These are phyloP conservation scores for Rana temporaria DNA, from an alignment of 2,113 vertebrate species.

Conservation along the genomic window DNA sequence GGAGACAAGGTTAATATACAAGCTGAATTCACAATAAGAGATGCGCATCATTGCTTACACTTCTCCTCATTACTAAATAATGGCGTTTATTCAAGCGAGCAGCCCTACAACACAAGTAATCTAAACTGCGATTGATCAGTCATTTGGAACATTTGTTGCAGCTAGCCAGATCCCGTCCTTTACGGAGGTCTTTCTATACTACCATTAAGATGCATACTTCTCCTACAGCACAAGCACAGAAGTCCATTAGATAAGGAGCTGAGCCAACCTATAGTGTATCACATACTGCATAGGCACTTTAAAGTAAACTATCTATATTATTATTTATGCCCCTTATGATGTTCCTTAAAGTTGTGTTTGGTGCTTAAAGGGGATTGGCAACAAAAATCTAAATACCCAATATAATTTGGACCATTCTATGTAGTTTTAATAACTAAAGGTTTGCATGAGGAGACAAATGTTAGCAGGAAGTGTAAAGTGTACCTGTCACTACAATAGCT, in stretches of 20 bases:
- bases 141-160: conserved; percentile 36
- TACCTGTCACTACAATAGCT: too few species aligned
- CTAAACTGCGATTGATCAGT: conserved; percentile 28
- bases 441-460: too few species aligned
- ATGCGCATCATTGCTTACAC: conserved; percentile 7
- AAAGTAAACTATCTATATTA: too few species aligned
- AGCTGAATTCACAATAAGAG: conserved; percentile 36
- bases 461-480: too few species aligned
- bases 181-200: conserved; percentile 42
- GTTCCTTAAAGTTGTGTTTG: too few species aligned
- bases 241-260: neutral
- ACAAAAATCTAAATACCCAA: too few species aligned
- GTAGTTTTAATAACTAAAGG: too few species aligned
- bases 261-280: neutral
- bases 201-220: conserved; percentile 29
- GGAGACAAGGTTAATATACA: conserved; percentile 2
- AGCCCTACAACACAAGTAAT: conserved; percentile 36
- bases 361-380: too few species aligned
- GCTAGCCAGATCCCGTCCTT: neutral
- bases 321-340: too few species aligned
- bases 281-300: too few species aligned
- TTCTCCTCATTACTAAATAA: conserved; percentile 39
- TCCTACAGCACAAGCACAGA: neutral
- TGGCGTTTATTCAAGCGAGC: conserved; percentile 30
- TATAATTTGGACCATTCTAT: too few species aligned